Conservation (phyloP, 2,797 vertebrate species). For the Microhierax caerulescens region DNA sequence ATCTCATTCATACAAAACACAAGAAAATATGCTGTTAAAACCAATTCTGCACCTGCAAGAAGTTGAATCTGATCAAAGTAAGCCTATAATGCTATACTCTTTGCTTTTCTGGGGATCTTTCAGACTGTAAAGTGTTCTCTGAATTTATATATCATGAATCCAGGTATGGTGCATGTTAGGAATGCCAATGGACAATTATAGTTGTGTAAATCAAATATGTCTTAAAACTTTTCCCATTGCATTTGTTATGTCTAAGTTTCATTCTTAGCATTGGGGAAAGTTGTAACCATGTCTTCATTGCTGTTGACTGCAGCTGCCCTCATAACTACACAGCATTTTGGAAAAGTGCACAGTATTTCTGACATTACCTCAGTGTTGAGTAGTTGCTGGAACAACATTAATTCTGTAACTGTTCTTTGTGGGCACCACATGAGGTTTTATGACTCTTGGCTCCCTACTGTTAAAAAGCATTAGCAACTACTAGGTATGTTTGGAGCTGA, state of each 20-base stretch:
- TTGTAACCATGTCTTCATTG: background rate
- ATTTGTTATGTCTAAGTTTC: background rate
- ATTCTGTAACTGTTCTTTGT: background rate
- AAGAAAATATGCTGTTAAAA: background rate
- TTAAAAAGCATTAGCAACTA: background rate
- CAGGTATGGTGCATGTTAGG: background rate
- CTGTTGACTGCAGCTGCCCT: background rate
- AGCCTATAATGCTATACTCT: background rate
- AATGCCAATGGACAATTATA: background rate
- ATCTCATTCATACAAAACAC: background rate
- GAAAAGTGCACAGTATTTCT: background rate
- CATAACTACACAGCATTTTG: background rate
- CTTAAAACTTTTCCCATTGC: background rate
- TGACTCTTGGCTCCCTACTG: background rate
- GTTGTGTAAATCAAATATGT: background rate
- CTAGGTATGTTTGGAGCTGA: background rate
- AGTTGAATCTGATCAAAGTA: background rate
- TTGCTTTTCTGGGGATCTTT: background rate
- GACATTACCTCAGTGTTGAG: background rate
- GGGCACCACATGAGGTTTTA: background rate
- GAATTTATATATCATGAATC: background rate
- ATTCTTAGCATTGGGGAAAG: background rate
- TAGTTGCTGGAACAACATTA: background rate
- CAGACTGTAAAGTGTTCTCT: background rate
- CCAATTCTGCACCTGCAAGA: background rate